Conservation (phyloP, 2,888 invertebrate species). For the Eurois occulta region DNA sequence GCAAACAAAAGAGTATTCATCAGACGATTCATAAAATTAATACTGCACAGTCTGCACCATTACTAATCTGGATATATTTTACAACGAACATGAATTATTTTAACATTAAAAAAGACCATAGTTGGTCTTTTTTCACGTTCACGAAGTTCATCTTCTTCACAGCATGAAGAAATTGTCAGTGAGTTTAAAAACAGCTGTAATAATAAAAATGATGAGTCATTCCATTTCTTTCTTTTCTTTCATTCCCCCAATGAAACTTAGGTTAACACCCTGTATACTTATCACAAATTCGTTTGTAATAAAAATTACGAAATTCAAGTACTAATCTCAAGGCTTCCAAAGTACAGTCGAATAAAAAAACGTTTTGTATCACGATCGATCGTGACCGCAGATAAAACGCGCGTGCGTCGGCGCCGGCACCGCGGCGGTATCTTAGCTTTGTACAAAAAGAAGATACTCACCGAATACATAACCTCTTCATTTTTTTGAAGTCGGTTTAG, state of each 20-base stretch:
- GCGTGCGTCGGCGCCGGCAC: constrained; percentile 59
- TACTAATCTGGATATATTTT: neutral
- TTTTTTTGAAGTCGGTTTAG: neutral
- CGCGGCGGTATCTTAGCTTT: constrained; percentile 34
- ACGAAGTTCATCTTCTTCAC: neutral
- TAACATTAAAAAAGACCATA: neutral
- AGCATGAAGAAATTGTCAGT: neutral
- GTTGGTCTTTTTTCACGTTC: too few relatives aligned
- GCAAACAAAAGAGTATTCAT: neutral
- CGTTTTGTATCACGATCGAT: constrained; percentile 73
- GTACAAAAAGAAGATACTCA: constrained; percentile 44
- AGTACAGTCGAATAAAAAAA: constrained; percentile 62
- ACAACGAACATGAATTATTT: neutral
- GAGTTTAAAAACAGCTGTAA: neutral
- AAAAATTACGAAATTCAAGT: constrained; percentile 64
- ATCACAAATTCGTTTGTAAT: constrained; percentile 29
- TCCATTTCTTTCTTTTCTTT: neutral
- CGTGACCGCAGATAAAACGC: constrained; percentile 75
- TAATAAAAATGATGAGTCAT: constrained; percentile 14
- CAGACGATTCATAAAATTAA: neutral
- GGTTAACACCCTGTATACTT: constrained; percentile 45
- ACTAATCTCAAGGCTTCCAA: constrained; percentile 51
- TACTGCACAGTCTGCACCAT: neutral
- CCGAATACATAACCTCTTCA: neutral
- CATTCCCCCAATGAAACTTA: neutral